A percentile compares a stretch with the other conserved stretches of the same genome.
phyloP scores from a whole-genome alignment of 2,797 vertebrate species.

The Rhinogobio ventralis region DNA sequence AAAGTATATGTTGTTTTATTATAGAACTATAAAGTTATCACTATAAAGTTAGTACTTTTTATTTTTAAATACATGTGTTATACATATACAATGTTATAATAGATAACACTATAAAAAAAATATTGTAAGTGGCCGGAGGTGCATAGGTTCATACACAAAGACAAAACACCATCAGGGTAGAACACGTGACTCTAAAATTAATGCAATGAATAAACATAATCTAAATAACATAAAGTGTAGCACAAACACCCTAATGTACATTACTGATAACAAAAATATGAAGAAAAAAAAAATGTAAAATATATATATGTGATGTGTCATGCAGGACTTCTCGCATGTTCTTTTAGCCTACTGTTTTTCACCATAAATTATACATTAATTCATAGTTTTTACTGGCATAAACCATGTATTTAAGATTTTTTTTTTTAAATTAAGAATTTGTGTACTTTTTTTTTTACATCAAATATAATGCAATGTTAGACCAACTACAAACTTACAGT shows the following conservation, averaged over 20 bases:
- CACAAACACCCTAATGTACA: neutral
- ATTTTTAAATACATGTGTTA: too few species aligned
- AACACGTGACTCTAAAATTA: neutral
- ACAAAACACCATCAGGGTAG: neutral
- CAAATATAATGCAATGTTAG: neutral
- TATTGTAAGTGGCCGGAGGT: neutral
- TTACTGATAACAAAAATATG: neutral
- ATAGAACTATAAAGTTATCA: neutral
- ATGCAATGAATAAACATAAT: neutral
- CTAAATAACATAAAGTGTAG: neutral
- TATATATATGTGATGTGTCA: neutral
- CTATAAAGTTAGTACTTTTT: too few species aligned
- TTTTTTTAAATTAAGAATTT: neutral
- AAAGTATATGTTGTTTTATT: neutral
- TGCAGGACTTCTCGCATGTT: neutral
- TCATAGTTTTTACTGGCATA: neutral
- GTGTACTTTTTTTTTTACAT: neutral
- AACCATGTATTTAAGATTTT: neutral
- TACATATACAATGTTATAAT: too few species aligned
- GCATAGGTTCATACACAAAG: neutral
- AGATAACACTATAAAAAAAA: too few species aligned
- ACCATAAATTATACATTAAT: neutral
- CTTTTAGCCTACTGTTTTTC: neutral
- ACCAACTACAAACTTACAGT: neutral
- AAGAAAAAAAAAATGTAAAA: neutral